Base-by-base conservation (phyloP, 2,797 vertebrate species). In the Poecilia picta region DNA sequence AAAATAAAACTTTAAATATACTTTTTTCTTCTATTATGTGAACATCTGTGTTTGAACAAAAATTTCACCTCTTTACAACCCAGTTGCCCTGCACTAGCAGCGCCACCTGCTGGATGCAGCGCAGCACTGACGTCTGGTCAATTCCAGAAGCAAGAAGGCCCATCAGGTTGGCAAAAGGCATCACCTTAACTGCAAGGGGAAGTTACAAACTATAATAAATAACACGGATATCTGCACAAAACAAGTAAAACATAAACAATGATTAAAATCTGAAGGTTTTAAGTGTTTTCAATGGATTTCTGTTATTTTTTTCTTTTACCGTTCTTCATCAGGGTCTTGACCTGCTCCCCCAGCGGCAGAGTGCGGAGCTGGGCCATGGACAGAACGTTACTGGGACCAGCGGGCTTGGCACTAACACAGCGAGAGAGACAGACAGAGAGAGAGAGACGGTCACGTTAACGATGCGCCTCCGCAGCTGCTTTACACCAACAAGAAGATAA, bases 21-120 rank as follows among this genome's bases (percentile, higher is more conserved):
- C 15, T 41, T 11, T 41, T 28, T 36, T 23, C 6, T 12, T 79
- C 43, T 36, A 1, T 8, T 25, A 6, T 43, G 8, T 16, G 4
- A 57, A 15, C 13, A 31, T 31, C 15, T 75, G 3, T 45, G 8
- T 0, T 25, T 36, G 8, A 2, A 71, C 39, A 71, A 45, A 70
- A 71, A 8, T 20, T 92, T 83, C 92, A 99, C 98, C 98, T 99
- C 91, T 99, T 99, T 8, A 99, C 97, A 8, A 99, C 98, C 98
- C 98, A 99, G 96, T 98, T 99, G 46, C 98, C 98, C 92, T 99
- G 98, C 76, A 99, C 97, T 82, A 99, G 93, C 95, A 99, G 97
- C 16, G 98, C 97, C 97, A 99, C 98, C 96, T 99, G 98, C 92
- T 99, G 98, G 92, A 99, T 97, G 89, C 98, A 99, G 76, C 98